Evolutionary conservation across 2,888 invertebrate species (phyloP).

Genomic region (Caenorhabditis imperialis): DNA sequence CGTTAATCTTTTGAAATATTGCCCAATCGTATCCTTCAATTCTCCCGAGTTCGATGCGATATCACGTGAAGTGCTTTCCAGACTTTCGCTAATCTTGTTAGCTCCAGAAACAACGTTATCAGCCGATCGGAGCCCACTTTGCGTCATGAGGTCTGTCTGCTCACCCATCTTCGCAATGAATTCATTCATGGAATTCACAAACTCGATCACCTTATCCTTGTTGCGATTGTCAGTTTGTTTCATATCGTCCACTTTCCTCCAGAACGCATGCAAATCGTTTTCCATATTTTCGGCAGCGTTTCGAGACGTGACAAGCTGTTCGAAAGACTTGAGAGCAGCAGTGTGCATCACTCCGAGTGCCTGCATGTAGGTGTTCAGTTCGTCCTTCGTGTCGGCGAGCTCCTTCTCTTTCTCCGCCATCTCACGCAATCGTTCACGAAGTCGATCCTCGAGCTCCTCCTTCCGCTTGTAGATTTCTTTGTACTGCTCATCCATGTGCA

Average conservation of each 20-base stretch:
- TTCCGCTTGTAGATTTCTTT: constrained; percentile 58
- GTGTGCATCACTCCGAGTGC: constrained; percentile 48
- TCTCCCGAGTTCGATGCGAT: neutral
- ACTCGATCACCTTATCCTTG: constrained; percentile 1
- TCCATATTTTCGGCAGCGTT: constrained; percentile 35
- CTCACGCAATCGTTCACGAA: constrained; percentile 38
- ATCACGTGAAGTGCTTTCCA: neutral
- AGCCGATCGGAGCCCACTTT: too few species aligned
- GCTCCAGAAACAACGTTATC: too few species aligned
- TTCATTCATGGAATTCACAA: constrained; percentile 6
- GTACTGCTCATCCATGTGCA: constrained; percentile 72
- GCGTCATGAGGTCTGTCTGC: neutral
- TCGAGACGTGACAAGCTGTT: constrained; percentile 13
- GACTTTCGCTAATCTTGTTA: neutral
- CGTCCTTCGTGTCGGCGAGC: constrained; percentile 56
- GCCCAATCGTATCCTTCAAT: neutral
- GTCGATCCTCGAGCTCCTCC: constrained; percentile 42
- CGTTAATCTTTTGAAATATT: neutral
- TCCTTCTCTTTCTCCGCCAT: constrained; percentile 55
- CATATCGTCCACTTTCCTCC: constrained; percentile 56
- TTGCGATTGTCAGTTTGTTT: constrained; percentile 22
- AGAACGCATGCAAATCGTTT: constrained; percentile 29
- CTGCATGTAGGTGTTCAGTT: constrained; percentile 26
- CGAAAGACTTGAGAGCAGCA: constrained; percentile 19
- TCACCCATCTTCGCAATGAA: constrained; percentile 6